A percentile compares a stretch with the other conserved stretches of the same genome.
These are phyloP conservation scores for Deilephila elpenor DNA, from an alignment of 2,888 invertebrate genomes.

Conservation along the genomic window DNA sequence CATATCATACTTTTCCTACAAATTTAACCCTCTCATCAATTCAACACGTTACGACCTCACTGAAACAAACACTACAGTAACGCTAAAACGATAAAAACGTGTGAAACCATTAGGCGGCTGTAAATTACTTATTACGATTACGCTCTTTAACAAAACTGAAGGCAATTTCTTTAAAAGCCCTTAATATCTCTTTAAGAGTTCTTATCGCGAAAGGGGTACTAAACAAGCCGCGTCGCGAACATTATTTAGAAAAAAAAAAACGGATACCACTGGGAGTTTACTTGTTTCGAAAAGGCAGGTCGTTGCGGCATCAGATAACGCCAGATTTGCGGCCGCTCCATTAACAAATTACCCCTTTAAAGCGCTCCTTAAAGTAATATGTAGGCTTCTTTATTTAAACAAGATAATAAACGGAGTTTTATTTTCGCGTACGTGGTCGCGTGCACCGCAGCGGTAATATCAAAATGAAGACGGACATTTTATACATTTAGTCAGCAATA, in stretches of 20 bases:
- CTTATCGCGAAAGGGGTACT: conserved; percentile 78
- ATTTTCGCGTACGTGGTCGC: conserved; percentile 54
- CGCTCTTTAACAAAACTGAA: conserved; percentile 53
- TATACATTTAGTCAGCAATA: conserved; percentile 40
- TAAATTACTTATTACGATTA: conserved; percentile 25
- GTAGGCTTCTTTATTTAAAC: conserved; percentile 50
- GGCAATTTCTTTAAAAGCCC: conserved; percentile 79
- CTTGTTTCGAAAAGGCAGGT: conserved; percentile 79
- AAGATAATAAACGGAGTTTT: conserved; percentile 48
- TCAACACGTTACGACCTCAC: neutral
- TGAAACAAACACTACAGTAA: conserved; percentile 7
- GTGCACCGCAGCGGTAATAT: conserved; percentile 55
- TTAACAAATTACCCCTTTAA: conserved; percentile 80
- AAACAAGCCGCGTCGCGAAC: conserved; percentile 73
- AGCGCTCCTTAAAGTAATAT: conserved; percentile 54
- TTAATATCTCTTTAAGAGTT: conserved; percentile 77
- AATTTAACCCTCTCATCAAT: conserved; percentile 6
- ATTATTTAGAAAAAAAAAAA: conserved; percentile 78
- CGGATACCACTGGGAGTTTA: conserved; percentile 68
- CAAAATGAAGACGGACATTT: conserved; percentile 53
- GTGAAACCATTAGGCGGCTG: neutral
- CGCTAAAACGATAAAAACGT: conserved; percentile 19
- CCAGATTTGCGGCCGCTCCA: conserved; percentile 77
- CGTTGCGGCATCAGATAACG: conserved; percentile 76
- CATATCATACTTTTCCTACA: neutral